phyloP scores from a whole-genome alignment of 2,797 vertebrate genomes.

The Dromococcyx pavoninus region DNA sequence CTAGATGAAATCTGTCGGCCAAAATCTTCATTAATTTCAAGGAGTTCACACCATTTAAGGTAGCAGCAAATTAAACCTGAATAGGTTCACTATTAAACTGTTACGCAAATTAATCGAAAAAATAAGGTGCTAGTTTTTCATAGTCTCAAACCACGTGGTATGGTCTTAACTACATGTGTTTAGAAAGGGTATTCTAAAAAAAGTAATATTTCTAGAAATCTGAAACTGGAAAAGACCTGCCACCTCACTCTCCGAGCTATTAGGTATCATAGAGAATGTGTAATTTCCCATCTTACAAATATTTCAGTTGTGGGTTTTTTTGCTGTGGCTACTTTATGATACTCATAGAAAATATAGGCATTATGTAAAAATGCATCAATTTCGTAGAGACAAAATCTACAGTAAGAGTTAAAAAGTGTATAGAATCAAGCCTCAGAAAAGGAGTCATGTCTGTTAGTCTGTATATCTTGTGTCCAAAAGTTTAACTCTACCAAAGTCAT shows the following conservation, averaged over 20 bases:
- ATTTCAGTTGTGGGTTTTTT: rapidly evolving
- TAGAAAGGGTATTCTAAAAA: not conserved
- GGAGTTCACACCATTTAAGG: not conserved
- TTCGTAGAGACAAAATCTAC: not conserved
- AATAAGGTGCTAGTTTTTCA: not conserved
- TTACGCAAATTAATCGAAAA: not conserved
- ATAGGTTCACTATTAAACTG: not conserved
- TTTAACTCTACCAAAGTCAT: not conserved
- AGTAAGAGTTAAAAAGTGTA: not conserved
- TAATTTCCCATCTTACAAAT: not conserved
- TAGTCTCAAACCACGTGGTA: rapidly evolving
- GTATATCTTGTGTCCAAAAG: rapidly evolving
- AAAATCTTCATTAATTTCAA: not conserved
- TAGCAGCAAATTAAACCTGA: not conserved
- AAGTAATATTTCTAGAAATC: not conserved
- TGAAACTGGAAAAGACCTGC: not conserved
- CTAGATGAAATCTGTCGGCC: not conserved
- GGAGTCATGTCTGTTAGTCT: not conserved
- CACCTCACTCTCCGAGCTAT: not conserved
- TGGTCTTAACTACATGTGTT: rapidly evolving
- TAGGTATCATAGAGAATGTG: not conserved
- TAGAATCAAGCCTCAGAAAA: not conserved
- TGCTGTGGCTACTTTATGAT: rapidly evolving
- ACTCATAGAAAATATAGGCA: not conserved
- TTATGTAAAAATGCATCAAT: not conserved